phyloP scores from a whole-genome alignment of 2,797 vertebrate species.

The Sebastes minor region DNA sequence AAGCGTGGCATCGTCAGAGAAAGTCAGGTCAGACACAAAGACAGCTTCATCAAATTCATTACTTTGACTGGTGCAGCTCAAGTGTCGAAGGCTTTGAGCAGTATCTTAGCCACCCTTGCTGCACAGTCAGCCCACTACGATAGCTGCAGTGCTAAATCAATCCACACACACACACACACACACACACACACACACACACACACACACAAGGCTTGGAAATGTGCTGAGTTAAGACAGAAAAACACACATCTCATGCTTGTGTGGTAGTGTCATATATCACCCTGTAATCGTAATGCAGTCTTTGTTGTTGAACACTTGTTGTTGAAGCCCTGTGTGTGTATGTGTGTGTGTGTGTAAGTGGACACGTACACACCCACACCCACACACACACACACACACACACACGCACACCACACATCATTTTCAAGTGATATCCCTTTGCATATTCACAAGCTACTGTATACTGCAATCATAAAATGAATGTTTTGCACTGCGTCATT shows the following conservation, averaged over 20 bases:
- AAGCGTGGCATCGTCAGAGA: background rate
- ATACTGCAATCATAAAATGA: background rate
- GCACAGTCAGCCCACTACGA: conserved; percentile 42
- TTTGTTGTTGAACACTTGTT: conserved; percentile 38
- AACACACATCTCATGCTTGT: conserved; percentile 40
- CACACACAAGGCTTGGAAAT: conserved; percentile 27
- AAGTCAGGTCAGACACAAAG: background rate
- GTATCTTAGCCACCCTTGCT: background rate
- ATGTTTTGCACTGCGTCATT: background rate
- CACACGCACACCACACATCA: background rate
- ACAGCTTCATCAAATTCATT: conserved; percentile 2
- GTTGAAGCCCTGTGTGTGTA: conserved; percentile 10
- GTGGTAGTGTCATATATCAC: conserved; percentile 61
- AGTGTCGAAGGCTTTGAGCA: background rate
- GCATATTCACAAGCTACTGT: background rate
- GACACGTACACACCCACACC: background rate
- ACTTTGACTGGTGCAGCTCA: conserved; percentile 9
- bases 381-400: no score
- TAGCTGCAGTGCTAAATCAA: conserved; percentile 53
- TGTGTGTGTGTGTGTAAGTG: background rate
- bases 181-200: background rate
- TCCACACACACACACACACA: conserved; percentile 16
- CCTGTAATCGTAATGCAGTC: conserved; percentile 49
- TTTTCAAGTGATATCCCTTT: background rate
- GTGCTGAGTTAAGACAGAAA: conserved; percentile 57